Evolutionary conservation across 2,797 vertebrate genomes (phyloP), one percentile per base, ranked within the genome.

Genomic region (Scolopax bukidnonensis): DNA sequence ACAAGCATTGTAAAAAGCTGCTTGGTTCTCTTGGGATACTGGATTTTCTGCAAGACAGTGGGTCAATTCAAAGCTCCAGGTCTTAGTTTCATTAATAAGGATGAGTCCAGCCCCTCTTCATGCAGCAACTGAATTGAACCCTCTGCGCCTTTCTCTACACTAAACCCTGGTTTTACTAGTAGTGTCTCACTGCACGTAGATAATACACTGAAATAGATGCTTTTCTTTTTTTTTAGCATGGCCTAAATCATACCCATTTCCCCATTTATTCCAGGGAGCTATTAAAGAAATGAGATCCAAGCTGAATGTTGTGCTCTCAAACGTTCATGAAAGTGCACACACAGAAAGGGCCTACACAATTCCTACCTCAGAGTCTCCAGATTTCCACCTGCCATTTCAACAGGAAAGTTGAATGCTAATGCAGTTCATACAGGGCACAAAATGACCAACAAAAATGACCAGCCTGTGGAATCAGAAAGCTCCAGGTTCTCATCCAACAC

Each of bases 51-150:
- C 53, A 59, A 93, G 84, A 84, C 76, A 95, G 61, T 73, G 25
- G 60, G 74, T 69, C 75, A 71, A 74, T 91, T 96, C 95, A 95
- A 53, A 89, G 75, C 83, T 77, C 64, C 57, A 24, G 45, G 57
- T 77, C 83, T 89, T 87, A 64, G 48, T 87, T 95, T 96, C 84
- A 71, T 76, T 83, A 83, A 47, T 20, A 67, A 81, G 79, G 69
- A 60, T 70, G 65, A 91, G 54, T 41, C 57, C 86, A 87, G 77
- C 36, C 47, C 33, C 60, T 68, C 71, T 47, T 82, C 64, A 64
- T 21, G 53, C 38, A 80, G 80, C 27, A 23, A 59, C 63, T 81
- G 86, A 92, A 80, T 1, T 54, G 40, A 76, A 87, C 23, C 48
- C 53, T 36, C 59, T 54, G 40, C 2, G 4, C 41, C 36, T 36